Evolutionary conservation across 2,888 invertebrate species (phyloP), one percentile per base, ranked within the genome.

Genomic region (Aelia acuminata): DNA sequence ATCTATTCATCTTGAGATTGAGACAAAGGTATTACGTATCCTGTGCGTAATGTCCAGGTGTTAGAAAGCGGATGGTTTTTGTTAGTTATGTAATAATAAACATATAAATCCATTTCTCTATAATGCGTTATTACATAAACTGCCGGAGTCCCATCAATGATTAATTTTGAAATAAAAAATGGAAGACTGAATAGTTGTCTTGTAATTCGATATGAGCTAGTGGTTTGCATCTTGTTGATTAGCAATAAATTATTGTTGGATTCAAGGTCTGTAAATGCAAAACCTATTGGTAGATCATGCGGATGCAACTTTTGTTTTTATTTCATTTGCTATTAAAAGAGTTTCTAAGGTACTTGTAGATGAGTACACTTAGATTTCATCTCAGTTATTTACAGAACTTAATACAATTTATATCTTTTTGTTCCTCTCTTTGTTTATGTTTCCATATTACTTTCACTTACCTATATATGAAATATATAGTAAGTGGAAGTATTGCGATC

Each of bases 1-100:
- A 18, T 49, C 18, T 49, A 49, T 57, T 26, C 26, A 15, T 57
- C 57, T 26, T 15, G 7, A 15, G 57, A 26, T 57, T 20, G 13
- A 57, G 26, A 57, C 57, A 57, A 57, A 57, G 26, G 26, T 57
- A 57, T 57, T 57, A 57, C 57, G 57, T 57, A 57, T 57, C 57
- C 3, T 57, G 26, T 3, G 26, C 20, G 11, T 35, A 70, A 70
- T 35, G 63, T 35, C 63, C 18, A 35, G 35, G 63, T 35, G 18
- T 35, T 70, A 70, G 31, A 70, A 70, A 70, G 35, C 31, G 18
- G 35, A 35, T 70, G 5, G 31, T 31, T 31, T 70, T 70, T 70
- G 31, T 31, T 18, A 18, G 63, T 70, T 70, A 70, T 70, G 35
- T 35, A 70, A 70, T 70, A 7, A 18, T 70, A 70, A 70, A 70